Percentiles rank a stretch among this genome's conserved stretches.
Evolutionary conservation across 2,113 vertebrate species (phyloP).

Genomic region (Galeopterus variegatus): DNA sequence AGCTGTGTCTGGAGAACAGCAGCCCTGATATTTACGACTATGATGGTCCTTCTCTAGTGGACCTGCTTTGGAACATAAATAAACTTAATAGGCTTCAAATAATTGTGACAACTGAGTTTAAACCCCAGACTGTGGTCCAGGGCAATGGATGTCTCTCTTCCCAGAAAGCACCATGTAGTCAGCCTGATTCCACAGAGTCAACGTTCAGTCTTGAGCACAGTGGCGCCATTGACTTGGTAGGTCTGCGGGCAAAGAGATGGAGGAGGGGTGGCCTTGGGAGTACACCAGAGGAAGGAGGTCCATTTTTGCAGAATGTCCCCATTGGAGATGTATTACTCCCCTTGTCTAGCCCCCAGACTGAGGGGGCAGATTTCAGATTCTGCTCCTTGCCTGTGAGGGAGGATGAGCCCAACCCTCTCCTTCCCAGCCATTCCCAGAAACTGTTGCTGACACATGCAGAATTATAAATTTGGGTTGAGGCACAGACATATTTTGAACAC

Average conservation of each 20-base stretch:
- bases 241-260: neutral
- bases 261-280: neutral
- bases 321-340: neutral
- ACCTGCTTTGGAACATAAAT: conserved; percentile 82
- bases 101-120: conserved; percentile 84
- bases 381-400: neutral
- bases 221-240: neutral
- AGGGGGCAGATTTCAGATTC: neutral
- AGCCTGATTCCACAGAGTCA: neutral
- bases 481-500: neutral
- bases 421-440: neutral
- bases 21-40: conserved; percentile 86
- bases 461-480: conserved; percentile 6
- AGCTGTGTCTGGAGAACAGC: conserved; percentile 81
- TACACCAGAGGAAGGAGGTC: neutral
- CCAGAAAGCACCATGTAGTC: neutral
- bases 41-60: conserved; percentile 86
- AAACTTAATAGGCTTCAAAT: conserved; percentile 85
- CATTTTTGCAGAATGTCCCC: neutral
- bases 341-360: neutral
- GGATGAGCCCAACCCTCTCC: neutral
- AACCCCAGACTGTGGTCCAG: conserved; percentile 81
- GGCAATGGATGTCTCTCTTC: conserved; percentile 72
- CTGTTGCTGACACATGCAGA: neutral
- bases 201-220: neutral